Percentiles rank a stretch among this genome's conserved stretches.
Conservation (phyloP, 1,140 invertebrate genomes). For the Ectropis grisescens region DNA sequence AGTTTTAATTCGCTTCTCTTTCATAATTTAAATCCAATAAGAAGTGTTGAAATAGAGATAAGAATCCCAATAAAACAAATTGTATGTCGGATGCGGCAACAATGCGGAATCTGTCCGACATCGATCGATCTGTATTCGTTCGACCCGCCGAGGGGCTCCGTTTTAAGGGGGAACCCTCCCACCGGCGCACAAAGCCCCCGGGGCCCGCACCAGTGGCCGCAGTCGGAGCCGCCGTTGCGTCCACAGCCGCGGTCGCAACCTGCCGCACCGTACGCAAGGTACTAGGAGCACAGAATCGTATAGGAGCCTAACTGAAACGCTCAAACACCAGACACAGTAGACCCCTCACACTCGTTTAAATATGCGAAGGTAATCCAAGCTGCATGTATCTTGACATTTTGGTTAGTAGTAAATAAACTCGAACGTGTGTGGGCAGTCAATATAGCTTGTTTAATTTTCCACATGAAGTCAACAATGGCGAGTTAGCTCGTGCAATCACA, state of each 20-base stretch:
- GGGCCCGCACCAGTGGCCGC: constrained; percentile 15
- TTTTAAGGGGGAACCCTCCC: constrained; percentile 25
- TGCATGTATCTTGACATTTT: constrained; percentile 5
- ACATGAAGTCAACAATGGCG: no score
- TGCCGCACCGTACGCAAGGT: constrained; percentile 45
- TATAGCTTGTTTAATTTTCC: no score
- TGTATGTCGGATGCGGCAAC: no score
- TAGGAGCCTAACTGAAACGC: constrained; percentile 10
- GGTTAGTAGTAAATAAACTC: constrained; percentile 7
- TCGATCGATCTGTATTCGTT: no score
- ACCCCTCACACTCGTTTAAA: constrained; percentile 10
- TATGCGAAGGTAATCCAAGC: no score
- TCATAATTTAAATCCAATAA: no score
- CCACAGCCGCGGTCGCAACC: constrained; percentile 35
- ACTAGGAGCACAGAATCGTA: constrained; percentile 34
- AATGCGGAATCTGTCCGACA: no score
- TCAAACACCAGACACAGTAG: constrained; percentile 6
- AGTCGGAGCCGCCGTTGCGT: constrained; percentile 19
- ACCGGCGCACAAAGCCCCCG: constrained; percentile 11
- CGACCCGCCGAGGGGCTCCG: constrained; percentile 16
- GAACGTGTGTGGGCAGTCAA: neutral
- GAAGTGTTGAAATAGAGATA: no score
- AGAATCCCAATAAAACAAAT: no score
- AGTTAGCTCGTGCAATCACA: no score
- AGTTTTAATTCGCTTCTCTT: no score